Conservation (phyloP, 2,888 invertebrate species). For the Meteorus cinctellus region DNA sequence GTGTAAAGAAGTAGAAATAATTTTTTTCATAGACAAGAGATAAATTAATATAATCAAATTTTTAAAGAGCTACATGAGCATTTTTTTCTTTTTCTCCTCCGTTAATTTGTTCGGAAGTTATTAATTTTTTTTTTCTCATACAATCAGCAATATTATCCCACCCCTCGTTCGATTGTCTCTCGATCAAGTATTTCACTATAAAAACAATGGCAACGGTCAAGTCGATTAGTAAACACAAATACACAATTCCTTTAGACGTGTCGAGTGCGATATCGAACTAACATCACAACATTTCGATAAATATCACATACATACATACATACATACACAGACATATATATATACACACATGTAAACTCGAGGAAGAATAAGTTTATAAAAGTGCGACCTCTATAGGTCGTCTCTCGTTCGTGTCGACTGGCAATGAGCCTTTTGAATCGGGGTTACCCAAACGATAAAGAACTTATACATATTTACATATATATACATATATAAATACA, state of each 20-base stretch:
- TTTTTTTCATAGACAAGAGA: too few relatives aligned
- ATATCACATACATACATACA: neutral
- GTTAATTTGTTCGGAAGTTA: too few relatives aligned
- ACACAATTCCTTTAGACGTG: slow-evolving; percentile 44
- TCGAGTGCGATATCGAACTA: slow-evolving; percentile 47
- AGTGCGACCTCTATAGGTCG: slow-evolving; percentile 27
- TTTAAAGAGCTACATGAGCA: too few relatives aligned
- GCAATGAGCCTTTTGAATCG: slow-evolving; percentile 35
- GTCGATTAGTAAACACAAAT: slow-evolving; percentile 54
- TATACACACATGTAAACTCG: neutral
- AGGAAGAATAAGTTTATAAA: slow-evolving; percentile 33
- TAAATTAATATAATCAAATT: too few relatives aligned
- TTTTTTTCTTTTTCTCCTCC: too few relatives aligned
- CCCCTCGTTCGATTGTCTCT: too few relatives aligned
- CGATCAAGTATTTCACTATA: slow-evolving; percentile 17
- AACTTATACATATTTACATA: neutral
- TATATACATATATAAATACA: neutral
- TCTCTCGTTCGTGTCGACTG: slow-evolving; percentile 21
- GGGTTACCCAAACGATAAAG: slow-evolving; percentile 32
- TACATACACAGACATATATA: neutral
- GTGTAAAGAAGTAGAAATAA: too few relatives aligned
- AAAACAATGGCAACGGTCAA: slow-evolving; percentile 57
- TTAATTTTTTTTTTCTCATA: too few relatives aligned
- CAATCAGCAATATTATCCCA: too few relatives aligned
- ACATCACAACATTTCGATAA: slow-evolving; percentile 40